phyloP scores from a whole-genome alignment of 1,140 invertebrate species.

The Armadillidium nasatum region DNA sequence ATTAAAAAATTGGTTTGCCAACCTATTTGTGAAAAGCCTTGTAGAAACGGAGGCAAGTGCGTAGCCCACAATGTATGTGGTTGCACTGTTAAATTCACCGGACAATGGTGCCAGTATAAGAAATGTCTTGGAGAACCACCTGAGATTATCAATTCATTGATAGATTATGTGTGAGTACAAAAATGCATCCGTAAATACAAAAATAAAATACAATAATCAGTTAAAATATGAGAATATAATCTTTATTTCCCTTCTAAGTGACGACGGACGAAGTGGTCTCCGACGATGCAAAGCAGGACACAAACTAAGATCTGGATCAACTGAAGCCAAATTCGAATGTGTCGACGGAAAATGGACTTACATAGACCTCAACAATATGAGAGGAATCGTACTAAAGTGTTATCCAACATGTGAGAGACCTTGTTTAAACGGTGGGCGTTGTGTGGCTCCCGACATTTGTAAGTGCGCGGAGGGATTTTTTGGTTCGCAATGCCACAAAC shows the following conservation, averaged over 20 bases:
- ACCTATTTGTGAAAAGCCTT: constrained; percentile 23
- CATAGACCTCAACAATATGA: background rate
- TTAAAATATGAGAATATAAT: too few species aligned
- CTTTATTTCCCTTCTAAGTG: constrained; percentile 7
- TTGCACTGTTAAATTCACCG: background rate
- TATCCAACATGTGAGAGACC: constrained; percentile 12
- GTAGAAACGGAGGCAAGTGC: constrained; percentile 21
- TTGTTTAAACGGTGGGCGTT: constrained; percentile 24
- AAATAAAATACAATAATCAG: constrained; percentile 23
- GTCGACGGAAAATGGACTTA: constrained; percentile 1
- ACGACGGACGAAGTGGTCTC: constrained; percentile 17
- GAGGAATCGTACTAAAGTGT: background rate
- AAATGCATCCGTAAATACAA: too few species aligned
- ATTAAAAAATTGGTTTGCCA: background rate
- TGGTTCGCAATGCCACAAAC: constrained; percentile 16
- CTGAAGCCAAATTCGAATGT: constrained; percentile 11
- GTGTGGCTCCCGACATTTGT: constrained; percentile 21
- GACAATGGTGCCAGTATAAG: constrained; percentile 22
- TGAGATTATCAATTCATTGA: constrained; percentile 23
- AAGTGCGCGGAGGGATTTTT: constrained; percentile 22
- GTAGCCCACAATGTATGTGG: constrained; percentile 17
- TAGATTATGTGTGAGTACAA: constrained; percentile 24
- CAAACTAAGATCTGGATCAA: constrained; percentile 10
- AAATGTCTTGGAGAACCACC: constrained; percentile 22
- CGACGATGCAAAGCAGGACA: constrained; percentile 14